Evolutionary conservation across 1,140 invertebrate genomes (phyloP), one percentile per base, ranked within the genome.

Genomic region (Leptinotarsa lineolata): DNA sequence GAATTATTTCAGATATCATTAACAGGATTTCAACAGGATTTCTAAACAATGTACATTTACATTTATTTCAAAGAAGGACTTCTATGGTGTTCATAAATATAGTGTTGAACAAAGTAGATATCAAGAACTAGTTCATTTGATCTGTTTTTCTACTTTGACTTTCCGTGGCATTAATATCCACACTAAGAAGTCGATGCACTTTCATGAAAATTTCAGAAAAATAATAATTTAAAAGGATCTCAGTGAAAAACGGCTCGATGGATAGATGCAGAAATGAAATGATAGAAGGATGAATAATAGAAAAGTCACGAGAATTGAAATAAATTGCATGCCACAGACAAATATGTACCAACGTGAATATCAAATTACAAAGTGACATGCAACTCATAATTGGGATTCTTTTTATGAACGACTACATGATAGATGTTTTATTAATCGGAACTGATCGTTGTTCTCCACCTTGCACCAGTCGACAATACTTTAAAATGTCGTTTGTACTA

Each of bases 231-330:
- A 15, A 54, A 54, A 54, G 13, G 48, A 54, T 54, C 48, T 16
- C 15, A 54, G 48, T 54, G n/a, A 54, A 54, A 18, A 54, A 18
- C 16, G 8, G 16, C 48, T 54, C 4, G 48, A n/a, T 54, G n/a
- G 48, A 54, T 18, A 54, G 48, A 54, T 54, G 48, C 48, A 54
- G 48, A 54, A 54, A 54, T 54, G 48, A 54, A 54, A 54, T 54
- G n/a, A 18, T 54, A 18, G 48, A 54, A 16, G 15, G 4, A 18
- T 54, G 48, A 54, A 54, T 54, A 54, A 54, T 54, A 5, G 48
- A 54, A n/a, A 18, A 18, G 48, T 16, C 48, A 54, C 48, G 48
- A 54, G n/a, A 16, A 54, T 54, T 54, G 48, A 54, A 54, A 54
- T 18, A 54, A 54, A 54, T 54, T 54, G 48, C 48, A 54, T 54